phyloP scores from a whole-genome alignment of 2,888 invertebrate species.

The Agonopterix arenella region DNA sequence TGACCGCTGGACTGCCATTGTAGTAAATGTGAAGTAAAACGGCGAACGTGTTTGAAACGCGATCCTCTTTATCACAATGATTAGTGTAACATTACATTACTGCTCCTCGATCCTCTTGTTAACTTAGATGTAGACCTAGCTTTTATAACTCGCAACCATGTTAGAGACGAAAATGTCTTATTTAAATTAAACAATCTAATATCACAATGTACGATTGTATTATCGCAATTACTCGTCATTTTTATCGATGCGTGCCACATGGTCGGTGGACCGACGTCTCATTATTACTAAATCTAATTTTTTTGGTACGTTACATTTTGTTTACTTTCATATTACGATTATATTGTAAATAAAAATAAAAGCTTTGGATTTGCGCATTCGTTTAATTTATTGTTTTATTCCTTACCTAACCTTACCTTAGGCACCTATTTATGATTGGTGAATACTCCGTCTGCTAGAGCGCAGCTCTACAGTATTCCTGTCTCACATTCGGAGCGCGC shows the following conservation, averaged over 20 bases:
- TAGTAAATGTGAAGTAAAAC: slow-evolving; percentile 27
- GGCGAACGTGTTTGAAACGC: slow-evolving; percentile 13
- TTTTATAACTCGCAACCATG: slow-evolving; percentile 49
- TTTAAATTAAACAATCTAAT: slow-evolving; percentile 2
- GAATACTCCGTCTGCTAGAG: no score
- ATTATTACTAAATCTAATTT: slow-evolving; percentile 56
- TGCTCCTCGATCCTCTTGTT: slow-evolving; percentile 15
- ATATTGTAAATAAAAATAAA: slow-evolving; percentile 74
- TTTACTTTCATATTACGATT: slow-evolving; percentile 71
- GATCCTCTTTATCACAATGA: slow-evolving; percentile 3
- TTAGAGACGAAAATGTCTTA: not conserved
- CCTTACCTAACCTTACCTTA: no score
- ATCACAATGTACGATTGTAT: slow-evolving; percentile 9
- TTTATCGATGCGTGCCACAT: slow-evolving; percentile 15
- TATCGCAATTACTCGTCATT: slow-evolving; percentile 2
- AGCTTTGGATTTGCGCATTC: slow-evolving; percentile 68
- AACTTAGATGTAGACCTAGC: slow-evolving; percentile 48
- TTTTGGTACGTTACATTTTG: slow-evolving; percentile 71
- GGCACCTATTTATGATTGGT: no score
- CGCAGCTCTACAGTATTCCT: no score
- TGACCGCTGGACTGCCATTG: slow-evolving; percentile 58
- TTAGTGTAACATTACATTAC: slow-evolving; percentile 14
- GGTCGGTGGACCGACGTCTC: slow-evolving; percentile 27
- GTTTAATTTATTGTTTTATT: slow-evolving; percentile 23
- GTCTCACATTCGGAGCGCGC: no score